Evolutionary conservation across 2,797 vertebrate species (phyloP).

Genomic region (Tinamus major): DNA sequence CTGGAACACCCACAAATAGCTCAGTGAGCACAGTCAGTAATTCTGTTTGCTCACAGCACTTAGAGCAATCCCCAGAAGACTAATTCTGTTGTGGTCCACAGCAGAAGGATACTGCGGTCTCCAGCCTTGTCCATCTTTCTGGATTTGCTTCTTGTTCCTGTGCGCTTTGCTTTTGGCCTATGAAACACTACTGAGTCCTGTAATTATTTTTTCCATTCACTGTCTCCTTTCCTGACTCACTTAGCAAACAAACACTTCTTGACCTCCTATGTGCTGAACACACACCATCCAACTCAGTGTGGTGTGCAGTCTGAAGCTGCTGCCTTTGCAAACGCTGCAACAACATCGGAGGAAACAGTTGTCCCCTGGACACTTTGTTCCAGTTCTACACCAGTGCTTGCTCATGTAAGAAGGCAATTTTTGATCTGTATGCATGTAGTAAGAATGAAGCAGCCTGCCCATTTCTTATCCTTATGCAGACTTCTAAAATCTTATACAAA

Average conservation of each 20-base stretch:
- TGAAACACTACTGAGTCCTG: background rate
- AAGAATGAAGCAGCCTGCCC: background rate
- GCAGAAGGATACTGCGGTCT: background rate
- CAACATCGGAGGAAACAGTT: background rate
- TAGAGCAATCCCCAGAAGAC: background rate
- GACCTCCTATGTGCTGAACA: background rate
- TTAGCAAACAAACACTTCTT: constrained; percentile 18
- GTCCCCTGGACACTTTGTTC: background rate
- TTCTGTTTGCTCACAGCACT: background rate
- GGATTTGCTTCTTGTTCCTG: background rate
- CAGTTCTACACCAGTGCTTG: background rate
- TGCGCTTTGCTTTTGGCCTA: background rate
- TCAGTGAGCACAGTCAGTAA: background rate
- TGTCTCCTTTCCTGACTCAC: constrained; percentile 17
- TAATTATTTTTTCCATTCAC: constrained; percentile 18
- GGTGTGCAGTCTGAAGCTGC: background rate
- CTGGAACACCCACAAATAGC: background rate
- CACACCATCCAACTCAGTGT: background rate
- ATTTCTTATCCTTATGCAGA: background rate
- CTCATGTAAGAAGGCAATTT: background rate
- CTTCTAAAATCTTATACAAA: background rate
- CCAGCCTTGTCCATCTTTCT: background rate
- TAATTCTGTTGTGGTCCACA: background rate
- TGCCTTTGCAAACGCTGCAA: background rate
- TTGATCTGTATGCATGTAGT: background rate